A percentile compares a stretch with the other conserved stretches of the same genome.
Evolutionary conservation across 2,888 invertebrate genomes (phyloP).

Genomic region (Xestia xanthographa): DNA sequence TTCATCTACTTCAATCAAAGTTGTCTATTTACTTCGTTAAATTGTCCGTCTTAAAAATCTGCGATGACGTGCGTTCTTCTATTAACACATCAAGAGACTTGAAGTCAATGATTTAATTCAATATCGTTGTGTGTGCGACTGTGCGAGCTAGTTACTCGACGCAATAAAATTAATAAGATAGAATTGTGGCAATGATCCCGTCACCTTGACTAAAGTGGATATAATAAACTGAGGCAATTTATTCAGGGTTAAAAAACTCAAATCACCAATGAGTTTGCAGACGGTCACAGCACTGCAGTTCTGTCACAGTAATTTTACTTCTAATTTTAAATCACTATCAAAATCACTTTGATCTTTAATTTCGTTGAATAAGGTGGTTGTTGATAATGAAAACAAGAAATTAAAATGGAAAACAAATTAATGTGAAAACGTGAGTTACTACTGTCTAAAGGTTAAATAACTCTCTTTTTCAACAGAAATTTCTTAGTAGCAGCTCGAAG

Average conservation of each 20-base stretch:
- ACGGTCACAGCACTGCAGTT: neutral
- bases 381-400: neutral
- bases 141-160: conserved; percentile 7
- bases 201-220: conserved; percentile 37
- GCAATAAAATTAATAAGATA: conserved; percentile 38
- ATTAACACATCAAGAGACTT: conserved; percentile 6
- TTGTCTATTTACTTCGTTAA: conserved; percentile 18
- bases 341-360: neutral
- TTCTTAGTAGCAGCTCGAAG: no score
- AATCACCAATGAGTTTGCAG: neutral
- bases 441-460: no score
- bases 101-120: conserved; percentile 35
- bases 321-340: neutral
- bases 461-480: no score
- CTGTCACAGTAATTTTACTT: neutral
- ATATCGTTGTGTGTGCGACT: conserved; percentile 8
- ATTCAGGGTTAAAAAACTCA: neutral
- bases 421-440: no score
- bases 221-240: conserved; percentile 2
- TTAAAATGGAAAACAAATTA: no score
- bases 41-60: conserved; percentile 28
- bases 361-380: neutral
- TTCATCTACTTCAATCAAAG: conserved; percentile 31
- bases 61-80: conserved; percentile 27
- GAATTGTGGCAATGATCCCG: conserved; percentile 23